Conservation (phyloP, 1,140 invertebrate species). For the Eufriesea mexicana region DNA sequence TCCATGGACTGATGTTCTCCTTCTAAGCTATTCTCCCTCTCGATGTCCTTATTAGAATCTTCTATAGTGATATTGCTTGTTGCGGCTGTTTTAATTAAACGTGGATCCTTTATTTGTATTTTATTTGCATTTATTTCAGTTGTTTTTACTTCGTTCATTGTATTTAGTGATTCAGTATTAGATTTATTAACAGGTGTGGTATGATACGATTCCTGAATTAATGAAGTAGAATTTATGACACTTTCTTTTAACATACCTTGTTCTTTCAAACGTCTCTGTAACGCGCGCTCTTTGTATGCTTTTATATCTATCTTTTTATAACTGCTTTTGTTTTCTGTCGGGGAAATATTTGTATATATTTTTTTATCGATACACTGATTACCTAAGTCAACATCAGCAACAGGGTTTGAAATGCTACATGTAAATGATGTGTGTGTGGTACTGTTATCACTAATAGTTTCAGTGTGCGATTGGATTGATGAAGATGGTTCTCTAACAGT, state of each 20-base stretch:
- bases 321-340: not conserved
- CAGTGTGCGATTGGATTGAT: not conserved
- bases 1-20: not conserved
- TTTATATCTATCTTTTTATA: conserved; percentile 77
- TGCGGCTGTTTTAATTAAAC: not conserved
- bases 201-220: not conserved
- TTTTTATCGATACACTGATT: not conserved
- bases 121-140: not conserved
- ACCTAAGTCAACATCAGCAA: not conserved
- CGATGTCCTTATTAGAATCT: not conserved
- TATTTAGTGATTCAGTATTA: not conserved
- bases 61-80: not conserved
- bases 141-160: not conserved
- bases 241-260: conserved; percentile 37
- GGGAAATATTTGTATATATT: not conserved
- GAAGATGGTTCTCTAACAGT: not conserved
- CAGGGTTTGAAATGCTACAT: not conserved
- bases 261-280: conserved; percentile 70
- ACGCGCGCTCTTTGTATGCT: conserved; percentile 74
- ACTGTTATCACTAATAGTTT: not conserved
- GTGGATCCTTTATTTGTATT: not conserved
- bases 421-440: too few species aligned
- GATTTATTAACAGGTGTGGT: not conserved
- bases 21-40: not conserved
- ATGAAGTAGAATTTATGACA: not conserved